Evolutionary conservation across 2,888 invertebrate species (phyloP).

Genomic region (Thymelicus acteon): DNA sequence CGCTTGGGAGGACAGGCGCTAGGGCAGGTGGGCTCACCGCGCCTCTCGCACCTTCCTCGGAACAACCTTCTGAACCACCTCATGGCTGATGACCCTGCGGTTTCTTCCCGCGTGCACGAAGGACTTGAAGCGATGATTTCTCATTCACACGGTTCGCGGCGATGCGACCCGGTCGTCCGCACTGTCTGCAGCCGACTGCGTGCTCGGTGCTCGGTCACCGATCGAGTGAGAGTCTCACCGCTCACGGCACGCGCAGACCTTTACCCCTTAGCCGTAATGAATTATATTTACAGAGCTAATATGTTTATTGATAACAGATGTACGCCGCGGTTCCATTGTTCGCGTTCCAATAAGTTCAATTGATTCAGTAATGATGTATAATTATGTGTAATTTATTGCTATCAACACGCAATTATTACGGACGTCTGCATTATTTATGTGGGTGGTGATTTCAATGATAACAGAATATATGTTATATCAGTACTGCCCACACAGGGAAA

Average conservation of each 20-base stretch:
- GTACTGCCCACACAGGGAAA: conserved; percentile 11
- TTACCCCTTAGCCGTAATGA: conserved; percentile 74
- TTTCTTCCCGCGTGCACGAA: conserved; percentile 86
- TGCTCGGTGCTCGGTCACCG: conserved; percentile 42
- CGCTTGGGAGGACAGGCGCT: conserved; percentile 44
- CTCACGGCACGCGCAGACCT: conserved; percentile 77
- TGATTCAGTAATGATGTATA: conserved; percentile 64
- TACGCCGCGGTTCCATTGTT: conserved; percentile 70
- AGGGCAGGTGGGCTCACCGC: conserved; percentile 48
- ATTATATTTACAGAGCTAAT: conserved; percentile 73
- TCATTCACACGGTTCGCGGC: conserved; percentile 76
- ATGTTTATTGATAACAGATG: conserved; percentile 66
- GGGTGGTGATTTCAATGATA: conserved; percentile 32
- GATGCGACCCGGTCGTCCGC: conserved; percentile 44
- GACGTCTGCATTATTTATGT: conserved; percentile 34
- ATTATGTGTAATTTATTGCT: conserved; percentile 49
- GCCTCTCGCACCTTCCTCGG: conserved; percentile 82
- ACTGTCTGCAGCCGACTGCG: conserved; percentile 55
- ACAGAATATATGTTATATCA: background rate
- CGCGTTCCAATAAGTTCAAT: conserved; percentile 62
- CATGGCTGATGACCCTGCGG: conserved; percentile 85
- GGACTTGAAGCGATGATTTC: conserved; percentile 85
- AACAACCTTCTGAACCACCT: conserved; percentile 88
- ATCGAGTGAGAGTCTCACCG: conserved; percentile 59
- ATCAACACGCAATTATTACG: conserved; percentile 48